Conservation (phyloP, 2,888 invertebrate genomes). For the Melanostoma scalare region DNA sequence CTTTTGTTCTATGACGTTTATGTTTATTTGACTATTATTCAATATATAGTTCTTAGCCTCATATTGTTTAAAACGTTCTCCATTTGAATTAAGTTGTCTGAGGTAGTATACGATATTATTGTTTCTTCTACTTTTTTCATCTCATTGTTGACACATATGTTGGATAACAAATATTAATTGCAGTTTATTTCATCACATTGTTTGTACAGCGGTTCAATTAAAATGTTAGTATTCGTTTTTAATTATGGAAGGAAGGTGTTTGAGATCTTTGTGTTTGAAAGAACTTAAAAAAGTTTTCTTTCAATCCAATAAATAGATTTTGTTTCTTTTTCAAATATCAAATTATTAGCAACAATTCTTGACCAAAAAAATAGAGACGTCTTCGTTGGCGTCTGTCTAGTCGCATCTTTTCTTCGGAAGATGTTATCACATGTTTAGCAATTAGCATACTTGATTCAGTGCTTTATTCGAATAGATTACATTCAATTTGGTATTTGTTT, state of each 20-base stretch:
- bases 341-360: not conserved
- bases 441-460: conserved; percentile 57
- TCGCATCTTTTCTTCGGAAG: not conserved
- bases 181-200: not conserved
- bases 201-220: not conserved
- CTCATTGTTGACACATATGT: not conserved
- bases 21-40: not conserved
- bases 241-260: not conserved
- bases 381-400: not conserved
- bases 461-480: conserved; percentile 38
- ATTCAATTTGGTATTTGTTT: conserved; percentile 44
- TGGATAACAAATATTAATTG: not conserved
- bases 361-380: conserved; percentile 6
- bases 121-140: too few species aligned
- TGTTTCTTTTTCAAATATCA: too few species aligned
- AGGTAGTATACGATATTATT: not conserved
- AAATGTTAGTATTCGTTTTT: not conserved
- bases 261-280: not conserved
- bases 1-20: not conserved
- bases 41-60: not conserved
- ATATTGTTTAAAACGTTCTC: too few species aligned
- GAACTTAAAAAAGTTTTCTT: too few species aligned
- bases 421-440: conserved; percentile 23
- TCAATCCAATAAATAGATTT: too few species aligned
- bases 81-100: too few species aligned